phyloP scores from a whole-genome alignment of 2,113 vertebrate genomes.

The Semicossyphus pulcher region DNA sequence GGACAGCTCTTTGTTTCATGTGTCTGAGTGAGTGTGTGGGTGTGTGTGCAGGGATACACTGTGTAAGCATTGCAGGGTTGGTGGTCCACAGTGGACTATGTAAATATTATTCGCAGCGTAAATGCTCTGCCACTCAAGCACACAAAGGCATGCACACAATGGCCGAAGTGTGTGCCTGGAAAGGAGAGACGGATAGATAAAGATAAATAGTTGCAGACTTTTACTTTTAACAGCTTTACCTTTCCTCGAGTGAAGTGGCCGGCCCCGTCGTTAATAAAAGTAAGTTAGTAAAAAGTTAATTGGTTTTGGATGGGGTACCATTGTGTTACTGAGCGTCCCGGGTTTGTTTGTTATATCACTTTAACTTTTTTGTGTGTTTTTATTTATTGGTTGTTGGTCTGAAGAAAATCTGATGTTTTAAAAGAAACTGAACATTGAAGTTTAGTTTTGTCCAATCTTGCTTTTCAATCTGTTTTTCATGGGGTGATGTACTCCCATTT shows the following conservation, averaged over 20 bases:
- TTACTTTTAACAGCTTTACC: neutral
- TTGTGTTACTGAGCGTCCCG: neutral
- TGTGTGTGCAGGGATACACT: constrained; percentile 30
- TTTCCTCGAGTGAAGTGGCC: neutral
- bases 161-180: neutral
- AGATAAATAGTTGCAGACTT: neutral
- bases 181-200: constrained; percentile 19
- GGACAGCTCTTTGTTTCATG: constrained; percentile 27
- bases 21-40: constrained; percentile 26
- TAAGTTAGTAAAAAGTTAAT: too few relatives aligned
- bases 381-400: too few relatives aligned
- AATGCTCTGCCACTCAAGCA: constrained; percentile 50
- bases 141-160: constrained; percentile 35
- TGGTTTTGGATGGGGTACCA: too few relatives aligned
- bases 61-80: constrained; percentile 62
- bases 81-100: constrained; percentile 68
- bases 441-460: too few relatives aligned
- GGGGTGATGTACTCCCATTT: too few relatives aligned
- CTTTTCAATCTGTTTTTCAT: too few relatives aligned
- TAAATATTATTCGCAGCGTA: constrained; percentile 73
- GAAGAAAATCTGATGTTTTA: too few relatives aligned
- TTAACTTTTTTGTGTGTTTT: too few relatives aligned
- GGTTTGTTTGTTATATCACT: too few relatives aligned
- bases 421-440: too few relatives aligned
- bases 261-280: neutral